phyloP scores from a whole-genome alignment of 2,113 vertebrate species.

The Uropsilus gracilis region DNA sequence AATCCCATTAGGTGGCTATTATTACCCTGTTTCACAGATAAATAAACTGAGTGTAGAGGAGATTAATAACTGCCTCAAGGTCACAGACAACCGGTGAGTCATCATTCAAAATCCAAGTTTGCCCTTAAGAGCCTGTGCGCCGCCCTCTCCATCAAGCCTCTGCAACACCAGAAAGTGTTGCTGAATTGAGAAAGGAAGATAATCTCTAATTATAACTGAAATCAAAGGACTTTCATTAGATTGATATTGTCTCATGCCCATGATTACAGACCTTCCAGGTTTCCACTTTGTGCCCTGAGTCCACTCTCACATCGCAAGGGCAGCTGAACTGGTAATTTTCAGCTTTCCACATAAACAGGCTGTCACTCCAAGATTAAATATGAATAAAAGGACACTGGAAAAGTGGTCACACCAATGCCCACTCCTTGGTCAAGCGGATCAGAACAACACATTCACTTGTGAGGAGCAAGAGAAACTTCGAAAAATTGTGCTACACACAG shows the following conservation, averaged over 20 bases:
- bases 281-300: background rate
- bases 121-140: background rate
- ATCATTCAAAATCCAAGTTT: background rate
- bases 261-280: background rate
- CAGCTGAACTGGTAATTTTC: background rate
- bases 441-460: background rate
- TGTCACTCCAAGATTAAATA: background rate
- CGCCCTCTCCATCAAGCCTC: too few species aligned
- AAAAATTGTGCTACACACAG: background rate
- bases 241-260: background rate
- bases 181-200: background rate
- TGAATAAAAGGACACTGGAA: background rate
- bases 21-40: constrained; percentile 47
- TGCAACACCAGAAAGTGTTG: background rate
- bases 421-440: background rate
- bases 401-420: background rate
- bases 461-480: background rate
- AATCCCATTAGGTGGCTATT: constrained; percentile 43
- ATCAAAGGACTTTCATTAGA: background rate
- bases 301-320: background rate
- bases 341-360: background rate
- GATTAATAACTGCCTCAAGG: constrained; percentile 22
- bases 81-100: background rate
- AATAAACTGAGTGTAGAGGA: constrained; percentile 55
- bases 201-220: background rate